These are phyloP conservation scores for Cephus sareptanus DNA, from an alignment of 2,888 invertebrate species.

Conservation along the genomic window DNA sequence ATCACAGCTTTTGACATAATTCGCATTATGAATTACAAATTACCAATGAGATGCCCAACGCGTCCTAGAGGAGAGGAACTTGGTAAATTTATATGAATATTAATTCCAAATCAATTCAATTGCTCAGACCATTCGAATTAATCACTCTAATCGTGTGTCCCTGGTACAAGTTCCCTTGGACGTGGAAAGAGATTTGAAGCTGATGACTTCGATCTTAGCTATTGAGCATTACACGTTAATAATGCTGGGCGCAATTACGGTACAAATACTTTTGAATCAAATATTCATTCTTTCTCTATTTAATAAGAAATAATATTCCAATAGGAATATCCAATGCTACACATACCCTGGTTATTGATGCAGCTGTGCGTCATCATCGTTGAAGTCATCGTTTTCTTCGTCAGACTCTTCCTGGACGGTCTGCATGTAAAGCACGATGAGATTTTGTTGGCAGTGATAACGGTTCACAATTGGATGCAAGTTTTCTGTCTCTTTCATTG, in stretches of 20 bases:
- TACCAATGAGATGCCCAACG: slow-evolving; percentile 32
- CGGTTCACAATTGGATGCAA: slow-evolving; percentile 61
- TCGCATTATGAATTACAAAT: slow-evolving; percentile 51
- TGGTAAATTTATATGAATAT: slow-evolving; percentile 33
- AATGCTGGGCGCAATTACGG: slow-evolving; percentile 59
- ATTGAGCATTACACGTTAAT: slow-evolving; percentile 62
- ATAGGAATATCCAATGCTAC: slow-evolving; percentile 60
- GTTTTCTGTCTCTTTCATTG: slow-evolving; percentile 60
- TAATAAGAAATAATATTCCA: not conserved
- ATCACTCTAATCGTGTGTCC: not conserved
- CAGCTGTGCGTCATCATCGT: slow-evolving; percentile 59
- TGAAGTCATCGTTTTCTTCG: slow-evolving; percentile 55
- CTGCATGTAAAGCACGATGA: slow-evolving; percentile 57
- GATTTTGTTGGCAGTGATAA: slow-evolving; percentile 51
- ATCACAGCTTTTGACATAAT: slow-evolving; percentile 57
- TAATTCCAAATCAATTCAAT: not conserved
- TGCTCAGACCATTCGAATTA: not conserved
- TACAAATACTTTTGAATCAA: slow-evolving; percentile 21
- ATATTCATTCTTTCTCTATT: not conserved
- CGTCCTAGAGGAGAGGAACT: slow-evolving; percentile 30
- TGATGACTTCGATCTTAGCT: slow-evolving; percentile 61
- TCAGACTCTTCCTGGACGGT: slow-evolving; percentile 56
- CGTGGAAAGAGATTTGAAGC: slow-evolving; percentile 57
- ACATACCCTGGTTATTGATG: slow-evolving; percentile 62
- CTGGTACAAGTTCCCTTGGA: slow-evolving; percentile 43